Evolutionary conservation across 2,888 invertebrate genomes (phyloP).

Genomic region (Diadegma fenestrale): DNA sequence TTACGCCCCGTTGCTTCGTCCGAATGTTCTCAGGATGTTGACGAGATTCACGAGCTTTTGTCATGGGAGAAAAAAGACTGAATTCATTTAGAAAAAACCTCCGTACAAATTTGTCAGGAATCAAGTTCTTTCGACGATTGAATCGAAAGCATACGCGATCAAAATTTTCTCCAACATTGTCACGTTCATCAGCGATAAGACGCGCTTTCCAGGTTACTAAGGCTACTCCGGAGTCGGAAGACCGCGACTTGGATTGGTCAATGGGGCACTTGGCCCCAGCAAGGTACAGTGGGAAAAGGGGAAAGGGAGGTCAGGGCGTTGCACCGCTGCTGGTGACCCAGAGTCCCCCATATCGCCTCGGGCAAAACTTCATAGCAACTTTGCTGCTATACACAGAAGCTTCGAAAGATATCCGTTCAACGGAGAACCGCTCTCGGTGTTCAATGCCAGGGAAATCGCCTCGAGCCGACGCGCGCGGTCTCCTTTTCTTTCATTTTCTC

Average conservation of each 20-base stretch:
- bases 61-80: background rate
- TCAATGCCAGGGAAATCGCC: constrained; percentile 58
- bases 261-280: constrained; percentile 42
- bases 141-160: background rate
- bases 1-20: background rate
- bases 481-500: constrained; percentile 58
- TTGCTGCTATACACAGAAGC: constrained; percentile 41
- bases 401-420: constrained; percentile 44
- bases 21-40: constrained; percentile 12
- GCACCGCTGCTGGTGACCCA: constrained; percentile 81
- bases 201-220: constrained; percentile 41
- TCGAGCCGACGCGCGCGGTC: constrained; percentile 30
- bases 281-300: constrained; percentile 43
- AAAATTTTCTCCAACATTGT: background rate
- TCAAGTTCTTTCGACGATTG: background rate
- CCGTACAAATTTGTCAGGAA: background rate
- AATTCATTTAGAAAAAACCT: background rate
- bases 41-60: background rate
- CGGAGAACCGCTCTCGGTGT: constrained; percentile 23
- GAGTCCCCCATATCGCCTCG: constrained; percentile 71
- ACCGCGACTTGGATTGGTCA: constrained; percentile 52
- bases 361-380: constrained; percentile 13
- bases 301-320: constrained; percentile 78
- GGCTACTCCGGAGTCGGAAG: constrained; percentile 40
- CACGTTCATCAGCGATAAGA: constrained; percentile 29